Conservation (phyloP, 1,140 invertebrate species). For the Drosophila ohnishii region DNA sequence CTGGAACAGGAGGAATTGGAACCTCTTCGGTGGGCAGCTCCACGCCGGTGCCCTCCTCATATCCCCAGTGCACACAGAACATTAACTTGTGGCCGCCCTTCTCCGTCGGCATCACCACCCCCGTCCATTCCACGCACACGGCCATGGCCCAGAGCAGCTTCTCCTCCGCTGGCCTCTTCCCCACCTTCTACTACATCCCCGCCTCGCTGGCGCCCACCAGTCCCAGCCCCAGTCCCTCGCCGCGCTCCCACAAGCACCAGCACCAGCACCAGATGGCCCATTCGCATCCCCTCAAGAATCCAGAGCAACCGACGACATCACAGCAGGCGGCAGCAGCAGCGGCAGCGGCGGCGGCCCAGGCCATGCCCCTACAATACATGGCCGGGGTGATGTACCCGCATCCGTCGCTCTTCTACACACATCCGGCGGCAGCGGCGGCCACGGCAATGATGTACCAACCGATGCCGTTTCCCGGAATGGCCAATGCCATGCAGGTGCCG, state of each 20-base stretch:
- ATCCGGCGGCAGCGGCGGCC: slow-evolving; percentile 71
- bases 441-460: slow-evolving; percentile 80
- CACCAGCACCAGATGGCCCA: neutral
- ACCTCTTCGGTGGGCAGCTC: slow-evolving; percentile 17
- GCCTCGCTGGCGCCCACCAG: slow-evolving; percentile 56
- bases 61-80: slow-evolving; percentile 52
- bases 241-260: slow-evolving; percentile 10
- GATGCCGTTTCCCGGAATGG: slow-evolving; percentile 67
- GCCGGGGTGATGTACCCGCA: slow-evolving; percentile 84
- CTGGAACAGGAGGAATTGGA: neutral
- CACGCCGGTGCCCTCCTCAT: slow-evolving; percentile 15
- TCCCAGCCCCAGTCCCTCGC: slow-evolving; percentile 2
- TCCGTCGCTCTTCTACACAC: slow-evolving; percentile 78
- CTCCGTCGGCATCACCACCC: slow-evolving; percentile 84
- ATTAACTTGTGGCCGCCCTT: slow-evolving; percentile 86
- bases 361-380: slow-evolving; percentile 84
- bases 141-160: slow-evolving; percentile 73
- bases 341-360: slow-evolving; percentile 22
- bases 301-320: slow-evolving; percentile 55
- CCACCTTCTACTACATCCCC: slow-evolving; percentile 86
- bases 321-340: slow-evolving; percentile 57
- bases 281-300: slow-evolving; percentile 19
- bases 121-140: slow-evolving; percentile 77
- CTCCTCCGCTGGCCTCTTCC: slow-evolving; percentile 68
- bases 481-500: slow-evolving; percentile 55